Conservation (phyloP, 2,888 invertebrate genomes). For the Scaptomyza caliginosa region DNA sequence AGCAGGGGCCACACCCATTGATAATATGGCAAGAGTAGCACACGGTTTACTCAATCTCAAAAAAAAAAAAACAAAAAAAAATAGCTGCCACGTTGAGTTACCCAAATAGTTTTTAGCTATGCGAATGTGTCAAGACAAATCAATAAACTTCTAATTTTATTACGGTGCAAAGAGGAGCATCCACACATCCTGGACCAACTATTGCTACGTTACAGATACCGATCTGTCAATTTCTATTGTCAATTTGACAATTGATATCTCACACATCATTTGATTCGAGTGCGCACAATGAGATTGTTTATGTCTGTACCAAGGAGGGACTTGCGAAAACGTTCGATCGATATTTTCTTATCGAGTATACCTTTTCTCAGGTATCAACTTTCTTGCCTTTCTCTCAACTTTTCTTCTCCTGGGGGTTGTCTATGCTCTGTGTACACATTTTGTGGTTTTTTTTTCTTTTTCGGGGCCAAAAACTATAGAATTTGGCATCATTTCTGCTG, state of each 20-base stretch:
- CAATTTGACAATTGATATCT: constrained; percentile 81
- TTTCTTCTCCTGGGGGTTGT: constrained; percentile 23
- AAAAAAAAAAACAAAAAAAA: too few relatives aligned
- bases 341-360: constrained; percentile 16
- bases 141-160: constrained; percentile 83
- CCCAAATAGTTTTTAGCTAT: constrained; percentile 17
- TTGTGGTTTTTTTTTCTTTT: constrained; percentile 62
- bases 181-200: constrained; percentile 1
- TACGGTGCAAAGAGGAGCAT: constrained; percentile 47
- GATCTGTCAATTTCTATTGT: constrained; percentile 78
- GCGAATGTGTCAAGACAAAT: constrained; percentile 82
- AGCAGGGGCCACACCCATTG: constrained; percentile 58
- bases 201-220: constrained; percentile 47
- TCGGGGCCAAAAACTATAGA: constrained; percentile 8
- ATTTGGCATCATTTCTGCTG: constrained; percentile 64
- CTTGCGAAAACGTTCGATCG: constrained; percentile 30
- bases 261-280: constrained; percentile 81
- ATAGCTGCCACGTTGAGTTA: constrained; percentile 22
- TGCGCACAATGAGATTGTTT: constrained; percentile 81
- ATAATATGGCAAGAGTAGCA: constrained; percentile 46
- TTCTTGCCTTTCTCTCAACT: constrained; percentile 17
- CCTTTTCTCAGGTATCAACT: constrained; percentile 42
- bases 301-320: constrained; percentile 69
- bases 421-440: constrained; percentile 29
- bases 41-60: constrained; percentile 47